phyloP scores from a whole-genome alignment of 2,113 vertebrate genomes.

The Corvus cornix region DNA sequence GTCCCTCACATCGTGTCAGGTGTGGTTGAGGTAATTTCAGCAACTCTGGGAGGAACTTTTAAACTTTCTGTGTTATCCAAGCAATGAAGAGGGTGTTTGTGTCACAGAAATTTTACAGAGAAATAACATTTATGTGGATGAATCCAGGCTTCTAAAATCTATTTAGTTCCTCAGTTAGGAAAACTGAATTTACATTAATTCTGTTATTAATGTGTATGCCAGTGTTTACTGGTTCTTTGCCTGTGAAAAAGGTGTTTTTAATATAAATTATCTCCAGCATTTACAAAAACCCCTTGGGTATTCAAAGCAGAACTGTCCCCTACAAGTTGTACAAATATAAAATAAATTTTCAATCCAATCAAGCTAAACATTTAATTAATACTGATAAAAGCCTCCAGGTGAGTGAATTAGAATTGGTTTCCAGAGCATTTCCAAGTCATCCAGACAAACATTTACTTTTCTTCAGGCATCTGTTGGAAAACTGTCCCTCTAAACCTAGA shows the following conservation, averaged over 20 bases:
- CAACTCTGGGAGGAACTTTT: not conserved
- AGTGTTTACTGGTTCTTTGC: not conserved
- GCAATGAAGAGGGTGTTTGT: not conserved
- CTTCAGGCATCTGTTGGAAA: not conserved
- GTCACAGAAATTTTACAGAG: not conserved
- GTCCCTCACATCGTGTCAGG: not conserved
- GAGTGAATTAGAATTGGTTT: not conserved
- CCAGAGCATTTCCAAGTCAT: not conserved
- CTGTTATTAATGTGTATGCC: not conserved
- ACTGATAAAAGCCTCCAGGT: not conserved
- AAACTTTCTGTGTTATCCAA: not conserved
- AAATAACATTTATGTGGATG: not conserved
- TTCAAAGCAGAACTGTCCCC: not conserved
- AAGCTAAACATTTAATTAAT: not conserved
- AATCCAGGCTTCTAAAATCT: not conserved
- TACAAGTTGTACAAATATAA: not conserved
- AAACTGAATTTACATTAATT: not conserved
- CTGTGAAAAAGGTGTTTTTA: not conserved
- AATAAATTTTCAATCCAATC: not conserved
- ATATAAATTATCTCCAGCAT: not conserved
- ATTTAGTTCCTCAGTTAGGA: not conserved
- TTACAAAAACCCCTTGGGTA: not conserved
- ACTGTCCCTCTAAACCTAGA: not conserved
- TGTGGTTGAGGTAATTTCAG: not conserved
- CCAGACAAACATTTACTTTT: not conserved